These are phyloP conservation scores for Aotus griseimembra DNA, from an alignment of 2,797 vertebrate genomes.

Conservation along the genomic window DNA sequence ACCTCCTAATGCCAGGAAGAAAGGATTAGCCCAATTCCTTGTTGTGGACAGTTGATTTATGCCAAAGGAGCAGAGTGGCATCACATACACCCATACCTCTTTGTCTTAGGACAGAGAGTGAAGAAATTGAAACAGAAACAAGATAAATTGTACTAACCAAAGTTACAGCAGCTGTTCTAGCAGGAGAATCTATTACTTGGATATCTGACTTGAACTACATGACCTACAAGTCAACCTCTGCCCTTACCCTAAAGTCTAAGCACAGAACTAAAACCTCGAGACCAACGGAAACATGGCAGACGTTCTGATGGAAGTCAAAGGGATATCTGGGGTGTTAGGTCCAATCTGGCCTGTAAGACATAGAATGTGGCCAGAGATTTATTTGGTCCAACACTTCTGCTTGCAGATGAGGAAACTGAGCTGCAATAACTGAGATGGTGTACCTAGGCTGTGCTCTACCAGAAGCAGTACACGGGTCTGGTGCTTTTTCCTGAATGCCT, in stretches of 20 bases:
- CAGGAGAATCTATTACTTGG: not conserved
- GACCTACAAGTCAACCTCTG: not conserved
- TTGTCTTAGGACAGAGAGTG: not conserved
- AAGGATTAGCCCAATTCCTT: not conserved
- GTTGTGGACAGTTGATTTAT: not conserved
- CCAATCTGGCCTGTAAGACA: not conserved
- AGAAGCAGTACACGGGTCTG: not conserved
- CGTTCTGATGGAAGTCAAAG: not conserved
- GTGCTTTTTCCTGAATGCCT: not conserved
- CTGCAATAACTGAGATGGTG: not conserved
- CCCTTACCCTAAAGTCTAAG: not conserved
- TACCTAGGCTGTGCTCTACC: not conserved
- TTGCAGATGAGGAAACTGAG: not conserved
- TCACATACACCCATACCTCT: not conserved
- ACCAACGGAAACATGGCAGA: rapidly evolving
- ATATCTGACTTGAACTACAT: not conserved
- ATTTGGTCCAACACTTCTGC: not conserved
- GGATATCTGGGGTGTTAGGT: no score
- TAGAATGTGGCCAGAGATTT: not conserved
- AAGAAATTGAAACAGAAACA: not conserved
- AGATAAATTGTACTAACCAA: not conserved
- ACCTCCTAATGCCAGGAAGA: not conserved
- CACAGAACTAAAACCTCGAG: rapidly evolving
- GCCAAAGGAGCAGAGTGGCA: not conserved
- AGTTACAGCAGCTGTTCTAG: not conserved